Conservation (phyloP, 2,888 invertebrate species). For the Nomada flava region DNA sequence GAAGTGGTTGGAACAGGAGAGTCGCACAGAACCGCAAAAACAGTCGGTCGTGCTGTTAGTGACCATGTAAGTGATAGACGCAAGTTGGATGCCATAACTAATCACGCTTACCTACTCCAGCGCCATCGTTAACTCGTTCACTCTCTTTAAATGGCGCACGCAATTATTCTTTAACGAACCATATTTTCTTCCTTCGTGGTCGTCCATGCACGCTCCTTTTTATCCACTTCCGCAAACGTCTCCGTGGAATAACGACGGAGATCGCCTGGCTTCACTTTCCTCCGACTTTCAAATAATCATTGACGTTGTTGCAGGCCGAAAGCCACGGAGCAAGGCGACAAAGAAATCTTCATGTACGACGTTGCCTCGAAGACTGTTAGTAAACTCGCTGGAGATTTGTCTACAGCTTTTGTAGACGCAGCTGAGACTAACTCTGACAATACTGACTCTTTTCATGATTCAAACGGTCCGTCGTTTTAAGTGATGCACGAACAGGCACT, state of each 20-base stretch:
- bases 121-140: slow-evolving; percentile 44
- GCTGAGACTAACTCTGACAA: slow-evolving; percentile 92
- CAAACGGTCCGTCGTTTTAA: slow-evolving; percentile 61
- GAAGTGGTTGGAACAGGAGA: slow-evolving; percentile 92
- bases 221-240: slow-evolving; percentile 40
- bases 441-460: slow-evolving; percentile 73
- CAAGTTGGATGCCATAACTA: slow-evolving; percentile 44
- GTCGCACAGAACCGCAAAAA: slow-evolving; percentile 89
- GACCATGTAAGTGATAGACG: slow-evolving; percentile 89
- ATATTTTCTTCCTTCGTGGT: slow-evolving; percentile 17
- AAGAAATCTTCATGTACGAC: slow-evolving; percentile 96
- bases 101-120: slow-evolving; percentile 42
- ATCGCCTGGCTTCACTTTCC: slow-evolving; percentile 40
- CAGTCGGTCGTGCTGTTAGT: slow-evolving; percentile 94
- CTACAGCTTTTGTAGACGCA: slow-evolving; percentile 93
- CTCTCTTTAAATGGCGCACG: slow-evolving; percentile 27
- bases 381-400: slow-evolving; percentile 92
- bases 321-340: slow-evolving; percentile 85
- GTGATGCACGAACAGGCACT: slow-evolving; percentile 13
- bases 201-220: slow-evolving; percentile 3
- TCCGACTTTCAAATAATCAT: slow-evolving; percentile 29
- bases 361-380: slow-evolving; percentile 90
- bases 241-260: not conserved
- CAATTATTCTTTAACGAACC: slow-evolving; percentile 46
- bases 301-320: slow-evolving; percentile 84